phyloP scores from a whole-genome alignment of 2,113 vertebrate genomes.

The Dascyllus trimaculatus region DNA sequence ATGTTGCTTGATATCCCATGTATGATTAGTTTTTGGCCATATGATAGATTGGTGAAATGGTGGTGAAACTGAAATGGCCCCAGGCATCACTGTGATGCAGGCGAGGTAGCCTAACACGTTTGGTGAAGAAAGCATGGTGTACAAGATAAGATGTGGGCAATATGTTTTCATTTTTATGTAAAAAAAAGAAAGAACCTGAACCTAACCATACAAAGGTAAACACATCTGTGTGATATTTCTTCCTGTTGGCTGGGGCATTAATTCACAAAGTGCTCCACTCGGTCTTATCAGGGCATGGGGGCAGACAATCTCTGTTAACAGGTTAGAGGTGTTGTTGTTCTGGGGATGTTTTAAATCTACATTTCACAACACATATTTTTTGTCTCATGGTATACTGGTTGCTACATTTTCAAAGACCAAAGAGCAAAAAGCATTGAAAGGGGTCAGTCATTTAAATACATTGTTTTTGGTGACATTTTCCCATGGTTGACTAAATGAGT shows the following conservation, averaged over 20 bases:
- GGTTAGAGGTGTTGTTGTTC: neutral
- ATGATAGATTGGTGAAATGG: no score
- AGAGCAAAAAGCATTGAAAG: slow-evolving; percentile 22
- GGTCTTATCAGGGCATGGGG: neutral
- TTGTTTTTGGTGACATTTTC: slow-evolving; percentile 51
- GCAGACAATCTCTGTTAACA: neutral
- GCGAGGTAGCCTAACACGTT: neutral
- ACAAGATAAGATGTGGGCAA: no score
- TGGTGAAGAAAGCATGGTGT: no score
- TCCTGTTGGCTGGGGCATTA: neutral
- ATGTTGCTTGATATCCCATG: no score
- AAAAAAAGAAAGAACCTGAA: neutral
- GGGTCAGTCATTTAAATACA: slow-evolving; percentile 38
- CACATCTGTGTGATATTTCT: neutral
- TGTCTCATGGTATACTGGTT: neutral
- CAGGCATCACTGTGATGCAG: neutral
- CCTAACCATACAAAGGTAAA: no score
- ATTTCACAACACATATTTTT: neutral
- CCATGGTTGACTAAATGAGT: slow-evolving; percentile 58
- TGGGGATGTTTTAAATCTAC: slow-evolving; percentile 5
- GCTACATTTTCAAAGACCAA: slow-evolving; percentile 10
- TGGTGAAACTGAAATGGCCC: neutral
- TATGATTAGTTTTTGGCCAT: no score
- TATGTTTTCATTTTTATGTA: no score
- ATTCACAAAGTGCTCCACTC: neutral